These are phyloP conservation scores for Gallinago solitaria DNA, from an alignment of 2,797 vertebrate genomes.

Conservation along the genomic window DNA sequence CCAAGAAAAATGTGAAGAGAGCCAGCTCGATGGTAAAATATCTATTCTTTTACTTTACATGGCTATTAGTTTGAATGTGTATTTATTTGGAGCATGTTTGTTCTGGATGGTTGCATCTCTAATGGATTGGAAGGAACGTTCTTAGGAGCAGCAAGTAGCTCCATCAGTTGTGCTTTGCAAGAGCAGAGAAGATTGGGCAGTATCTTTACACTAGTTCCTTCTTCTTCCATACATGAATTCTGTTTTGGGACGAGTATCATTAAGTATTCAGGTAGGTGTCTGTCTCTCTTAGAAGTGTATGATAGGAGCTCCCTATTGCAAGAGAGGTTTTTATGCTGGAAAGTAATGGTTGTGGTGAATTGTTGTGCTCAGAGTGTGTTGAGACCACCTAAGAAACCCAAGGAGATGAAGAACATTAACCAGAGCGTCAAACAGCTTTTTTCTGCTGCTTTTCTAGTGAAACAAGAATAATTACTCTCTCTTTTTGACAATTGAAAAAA, in stretches of 20 bases:
- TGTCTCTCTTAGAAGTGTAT: neutral
- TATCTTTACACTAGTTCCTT: neutral
- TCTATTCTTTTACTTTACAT: neutral
- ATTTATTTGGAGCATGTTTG: neutral
- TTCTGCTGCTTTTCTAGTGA: neutral
- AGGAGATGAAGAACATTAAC: neutral
- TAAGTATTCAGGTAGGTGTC: neutral
- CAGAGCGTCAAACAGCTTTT: neutral
- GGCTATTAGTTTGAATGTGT: neutral
- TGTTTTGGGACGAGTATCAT: neutral
- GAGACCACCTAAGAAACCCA: neutral
- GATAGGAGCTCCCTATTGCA: neutral
- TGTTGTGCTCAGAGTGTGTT: neutral
- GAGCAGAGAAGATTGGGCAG: neutral
- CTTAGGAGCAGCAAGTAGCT: neutral
- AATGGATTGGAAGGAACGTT: neutral
- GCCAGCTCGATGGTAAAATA: neutral
- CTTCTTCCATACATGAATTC: neutral
- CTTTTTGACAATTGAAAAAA: neutral
- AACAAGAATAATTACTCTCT: neutral
- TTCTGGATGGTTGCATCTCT: neutral
- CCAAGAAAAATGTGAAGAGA: neutral
- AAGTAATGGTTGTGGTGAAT: neutral
- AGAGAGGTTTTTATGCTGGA: neutral
- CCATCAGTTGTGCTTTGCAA: neutral